Evolutionary conservation across 2,797 vertebrate species (phyloP).

Genomic region (Hypotaenidia philippensis): DNA sequence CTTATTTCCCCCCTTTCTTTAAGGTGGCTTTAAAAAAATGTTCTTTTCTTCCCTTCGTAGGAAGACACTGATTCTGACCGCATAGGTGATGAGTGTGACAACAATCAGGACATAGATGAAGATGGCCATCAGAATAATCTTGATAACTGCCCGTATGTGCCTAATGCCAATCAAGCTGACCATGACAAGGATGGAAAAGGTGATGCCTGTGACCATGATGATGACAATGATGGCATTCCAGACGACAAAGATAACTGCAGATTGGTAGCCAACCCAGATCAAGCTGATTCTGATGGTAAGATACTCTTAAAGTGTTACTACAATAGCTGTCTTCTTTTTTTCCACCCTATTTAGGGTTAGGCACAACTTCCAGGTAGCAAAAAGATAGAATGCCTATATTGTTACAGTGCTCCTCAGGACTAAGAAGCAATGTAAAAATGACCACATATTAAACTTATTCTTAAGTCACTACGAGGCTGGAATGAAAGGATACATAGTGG

Average conservation of each 20-base stretch:
- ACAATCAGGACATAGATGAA: conserved; percentile 98
- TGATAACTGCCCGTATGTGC: conserved; percentile 98
- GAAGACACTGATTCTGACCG: conserved; percentile 94
- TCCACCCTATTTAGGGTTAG: not conserved
- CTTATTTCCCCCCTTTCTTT: not conserved
- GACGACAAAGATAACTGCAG: conserved; percentile 98
- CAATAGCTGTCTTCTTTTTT: not conserved
- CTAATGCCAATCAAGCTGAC: conserved; percentile 97
- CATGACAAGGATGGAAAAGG: conserved; percentile 99
- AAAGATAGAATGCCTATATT: not conserved
- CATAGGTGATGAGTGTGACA: conserved; percentile 95
- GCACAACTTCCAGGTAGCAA: not conserved
- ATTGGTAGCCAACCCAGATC: conserved; percentile 93
- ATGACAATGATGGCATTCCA: conserved; percentile 96
- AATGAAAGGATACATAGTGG: not conserved
- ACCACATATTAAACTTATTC: not conserved
- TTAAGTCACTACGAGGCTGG: not conserved
- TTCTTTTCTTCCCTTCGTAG: conserved; percentile 65
- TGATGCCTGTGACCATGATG: conserved; percentile 96
- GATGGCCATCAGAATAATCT: conserved; percentile 99
- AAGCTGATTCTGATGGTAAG: conserved; percentile 93
- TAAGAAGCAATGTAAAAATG: not conserved
- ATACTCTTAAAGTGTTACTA: too few species aligned
- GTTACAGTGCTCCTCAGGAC: not conserved
- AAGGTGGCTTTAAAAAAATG: not conserved